A percentile compares a stretch with the other conserved stretches of the same genome.
Conservation (phyloP, 2,888 invertebrate genomes). For the Agrenia bidenticulata region DNA sequence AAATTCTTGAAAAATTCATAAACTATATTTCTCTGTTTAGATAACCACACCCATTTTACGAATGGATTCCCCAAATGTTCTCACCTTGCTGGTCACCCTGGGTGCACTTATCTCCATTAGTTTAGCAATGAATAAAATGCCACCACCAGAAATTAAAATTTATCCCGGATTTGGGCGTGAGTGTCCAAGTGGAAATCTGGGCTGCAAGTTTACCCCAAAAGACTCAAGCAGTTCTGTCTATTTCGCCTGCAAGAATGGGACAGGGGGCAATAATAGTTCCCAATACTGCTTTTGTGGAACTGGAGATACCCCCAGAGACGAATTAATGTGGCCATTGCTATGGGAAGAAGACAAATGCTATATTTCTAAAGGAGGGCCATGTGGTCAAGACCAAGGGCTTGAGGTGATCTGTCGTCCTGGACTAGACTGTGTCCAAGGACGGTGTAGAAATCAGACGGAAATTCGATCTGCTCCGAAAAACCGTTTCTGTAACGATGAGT, state of each 20-base stretch:
- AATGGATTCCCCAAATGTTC: too few species aligned
- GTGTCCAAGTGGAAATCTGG: constrained; percentile 14
- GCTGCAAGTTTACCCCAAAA: constrained; percentile 24
- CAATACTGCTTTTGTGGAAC: constrained; percentile 30
- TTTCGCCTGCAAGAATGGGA: constrained; percentile 24
- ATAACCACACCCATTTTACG: too few species aligned
- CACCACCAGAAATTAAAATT: constrained; percentile 29
- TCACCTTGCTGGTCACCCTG: too few species aligned
- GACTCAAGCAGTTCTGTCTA: constrained; percentile 20
- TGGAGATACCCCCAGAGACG: constrained; percentile 24
- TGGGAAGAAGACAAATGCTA: constrained; percentile 28
- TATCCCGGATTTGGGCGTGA: constrained; percentile 30
- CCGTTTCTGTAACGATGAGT: constrained; percentile 33
- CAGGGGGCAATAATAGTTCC: constrained; percentile 7
- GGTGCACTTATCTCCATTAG: background rate
- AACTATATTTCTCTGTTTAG: too few species aligned
- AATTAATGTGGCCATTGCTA: constrained; percentile 26
- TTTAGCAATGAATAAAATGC: constrained; percentile 30
- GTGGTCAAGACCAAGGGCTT: constrained; percentile 33
- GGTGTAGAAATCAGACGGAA: constrained; percentile 35
- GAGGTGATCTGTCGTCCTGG: constrained; percentile 18
- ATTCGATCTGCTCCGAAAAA: constrained; percentile 20
- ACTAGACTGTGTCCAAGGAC: constrained; percentile 31
- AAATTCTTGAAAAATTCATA: too few species aligned
- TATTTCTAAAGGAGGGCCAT: constrained; percentile 33